These are phyloP conservation scores for Pluvianellus socialis DNA, from an alignment of 2,113 vertebrate genomes.

Conservation along the genomic window DNA sequence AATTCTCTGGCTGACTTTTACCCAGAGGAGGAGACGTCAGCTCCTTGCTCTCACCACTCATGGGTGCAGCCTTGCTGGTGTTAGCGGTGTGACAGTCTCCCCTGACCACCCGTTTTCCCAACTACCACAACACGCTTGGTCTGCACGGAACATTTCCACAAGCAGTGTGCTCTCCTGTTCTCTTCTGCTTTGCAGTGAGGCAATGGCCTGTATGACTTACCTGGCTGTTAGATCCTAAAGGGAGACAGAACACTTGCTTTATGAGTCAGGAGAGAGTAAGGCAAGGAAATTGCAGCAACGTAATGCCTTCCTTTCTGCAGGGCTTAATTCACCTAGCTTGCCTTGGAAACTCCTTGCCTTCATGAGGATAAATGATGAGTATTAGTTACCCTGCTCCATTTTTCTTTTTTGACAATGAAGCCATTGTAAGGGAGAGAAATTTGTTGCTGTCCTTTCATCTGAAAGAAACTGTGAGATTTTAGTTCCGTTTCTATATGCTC, in stretches of 20 bases:
- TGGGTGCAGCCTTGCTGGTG: not conserved
- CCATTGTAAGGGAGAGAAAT: not conserved
- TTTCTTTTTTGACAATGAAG: not conserved
- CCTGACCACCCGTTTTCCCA: not conserved
- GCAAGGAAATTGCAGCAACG: not conserved
- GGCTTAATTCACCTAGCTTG: not conserved
- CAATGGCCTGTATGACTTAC: not conserved
- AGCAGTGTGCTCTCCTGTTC: not conserved
- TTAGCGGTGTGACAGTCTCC: not conserved
- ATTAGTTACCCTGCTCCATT: not conserved
- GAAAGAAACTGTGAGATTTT: not conserved
- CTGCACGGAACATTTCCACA: fast-evolving
- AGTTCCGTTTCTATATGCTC: not conserved
- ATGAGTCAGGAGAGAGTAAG: not conserved
- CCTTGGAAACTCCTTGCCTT: not conserved
- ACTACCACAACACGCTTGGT: not conserved
- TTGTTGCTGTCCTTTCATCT: not conserved
- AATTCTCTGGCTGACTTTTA: not conserved
- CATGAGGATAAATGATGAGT: not conserved
- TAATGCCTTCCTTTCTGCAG: not conserved
- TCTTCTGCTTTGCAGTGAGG: not conserved
- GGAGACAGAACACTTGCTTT: not conserved
- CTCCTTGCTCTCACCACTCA: not conserved
- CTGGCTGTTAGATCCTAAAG: not conserved
- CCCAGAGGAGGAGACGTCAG: fast-evolving